Conservation (phyloP, 2,888 invertebrate genomes). For the Busseola fusca region DNA sequence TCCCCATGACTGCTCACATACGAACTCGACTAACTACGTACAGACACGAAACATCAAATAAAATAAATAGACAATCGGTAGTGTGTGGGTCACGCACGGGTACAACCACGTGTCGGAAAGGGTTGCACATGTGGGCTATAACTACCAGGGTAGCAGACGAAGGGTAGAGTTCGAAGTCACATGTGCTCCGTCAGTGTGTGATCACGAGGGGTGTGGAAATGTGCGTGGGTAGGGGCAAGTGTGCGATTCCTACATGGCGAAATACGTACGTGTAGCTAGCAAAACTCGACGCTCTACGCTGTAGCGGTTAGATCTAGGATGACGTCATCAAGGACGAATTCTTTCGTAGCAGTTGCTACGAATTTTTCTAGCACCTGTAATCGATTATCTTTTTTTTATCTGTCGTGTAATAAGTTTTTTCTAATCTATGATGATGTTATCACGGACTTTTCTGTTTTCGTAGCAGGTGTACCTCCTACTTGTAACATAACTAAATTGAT, state of each 20-base stretch:
- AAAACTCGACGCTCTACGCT: conserved; percentile 15
- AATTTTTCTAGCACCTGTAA: conserved; percentile 3
- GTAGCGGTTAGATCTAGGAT: conserved; percentile 41
- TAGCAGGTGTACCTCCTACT: no score
- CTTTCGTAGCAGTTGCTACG: conserved; percentile 72
- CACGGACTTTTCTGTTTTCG: not conserved
- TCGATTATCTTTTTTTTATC: not conserved
- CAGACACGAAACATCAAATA: conserved; percentile 20
- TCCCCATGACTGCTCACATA: conserved; percentile 3
- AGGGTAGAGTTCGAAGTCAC: conserved; percentile 74
- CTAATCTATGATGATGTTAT: not conserved
- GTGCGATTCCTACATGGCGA: conserved; percentile 23
- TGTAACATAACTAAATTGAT: not conserved
- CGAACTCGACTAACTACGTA: conserved; percentile 20
- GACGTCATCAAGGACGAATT: conserved; percentile 52
- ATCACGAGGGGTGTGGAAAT: conserved; percentile 59
- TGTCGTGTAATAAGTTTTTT: not conserved
- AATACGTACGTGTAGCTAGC: conserved; percentile 12
- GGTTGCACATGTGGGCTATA: conserved; percentile 88
- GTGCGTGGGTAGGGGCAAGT: conserved; percentile 53
- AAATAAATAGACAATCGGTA: conserved; percentile 34
- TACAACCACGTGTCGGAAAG: conserved; percentile 79
- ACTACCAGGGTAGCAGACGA: conserved; percentile 81
- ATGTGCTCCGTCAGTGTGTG: conserved; percentile 75
- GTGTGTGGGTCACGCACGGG: conserved; percentile 66